A percentile compares a stretch with the other conserved stretches of the same genome.
These are phyloP conservation scores for Gasterosteus nipponicus DNA, from an alignment of 2,113 vertebrate species.

Conservation along the genomic window DNA sequence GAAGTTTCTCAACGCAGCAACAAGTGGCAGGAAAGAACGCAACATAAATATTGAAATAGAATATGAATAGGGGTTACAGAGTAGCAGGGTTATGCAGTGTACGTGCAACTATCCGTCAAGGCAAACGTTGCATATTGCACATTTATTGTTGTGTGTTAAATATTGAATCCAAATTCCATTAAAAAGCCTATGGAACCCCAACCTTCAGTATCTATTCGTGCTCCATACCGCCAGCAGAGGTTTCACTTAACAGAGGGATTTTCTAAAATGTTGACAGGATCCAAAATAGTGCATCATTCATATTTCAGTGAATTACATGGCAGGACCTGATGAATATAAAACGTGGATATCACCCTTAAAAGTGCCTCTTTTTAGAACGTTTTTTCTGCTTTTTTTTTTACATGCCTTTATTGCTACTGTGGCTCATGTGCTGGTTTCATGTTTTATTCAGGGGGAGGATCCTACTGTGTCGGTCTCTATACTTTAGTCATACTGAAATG, in stretches of 20 bases:
- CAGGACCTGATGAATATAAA: neutral
- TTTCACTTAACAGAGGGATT: neutral
- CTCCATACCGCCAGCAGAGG: neutral
- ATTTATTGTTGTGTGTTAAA: neutral
- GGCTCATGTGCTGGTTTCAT: neutral
- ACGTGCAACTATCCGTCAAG: neutral
- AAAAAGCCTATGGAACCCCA: neutral
- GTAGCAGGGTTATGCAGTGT: constrained; percentile 6
- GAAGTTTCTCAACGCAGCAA: constrained; percentile 17
- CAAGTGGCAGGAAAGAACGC: constrained; percentile 35
- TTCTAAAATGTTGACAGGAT: neutral
- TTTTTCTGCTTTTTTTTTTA: neutral
- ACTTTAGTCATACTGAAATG: constrained; percentile 2
- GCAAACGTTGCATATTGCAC: neutral
- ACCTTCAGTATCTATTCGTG: neutral
- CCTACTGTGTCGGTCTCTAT: neutral
- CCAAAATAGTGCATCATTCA: neutral
- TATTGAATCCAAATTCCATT: neutral
- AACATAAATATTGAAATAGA: constrained; percentile 46
- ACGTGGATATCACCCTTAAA: neutral
- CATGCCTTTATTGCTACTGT: neutral
- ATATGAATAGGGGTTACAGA: constrained; percentile 32
- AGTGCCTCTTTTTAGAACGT: neutral
- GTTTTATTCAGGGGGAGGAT: neutral
- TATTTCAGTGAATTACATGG: neutral